Evolutionary conservation across 2,113 vertebrate species (phyloP).

Genomic region (Chunga burmeisteri): DNA sequence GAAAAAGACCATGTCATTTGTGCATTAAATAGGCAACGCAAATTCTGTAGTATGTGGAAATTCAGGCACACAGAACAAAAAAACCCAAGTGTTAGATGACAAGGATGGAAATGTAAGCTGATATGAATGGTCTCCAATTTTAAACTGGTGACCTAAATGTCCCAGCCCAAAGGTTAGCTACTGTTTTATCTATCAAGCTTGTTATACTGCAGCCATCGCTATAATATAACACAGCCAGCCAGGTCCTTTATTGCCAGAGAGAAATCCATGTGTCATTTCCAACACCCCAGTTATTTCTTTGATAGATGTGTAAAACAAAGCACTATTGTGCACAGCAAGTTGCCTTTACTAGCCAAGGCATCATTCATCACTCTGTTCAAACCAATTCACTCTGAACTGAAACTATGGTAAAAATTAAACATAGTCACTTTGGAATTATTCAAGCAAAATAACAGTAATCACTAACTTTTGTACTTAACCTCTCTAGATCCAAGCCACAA

Average conservation of each 20-base stretch:
- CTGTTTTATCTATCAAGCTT: slow-evolving; percentile 45
- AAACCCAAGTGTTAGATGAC: neutral
- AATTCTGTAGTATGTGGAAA: neutral
- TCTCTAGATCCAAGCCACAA: neutral
- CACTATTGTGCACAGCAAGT: neutral
- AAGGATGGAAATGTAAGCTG: neutral
- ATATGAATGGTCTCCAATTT: slow-evolving; percentile 16
- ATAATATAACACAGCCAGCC: slow-evolving; percentile 39
- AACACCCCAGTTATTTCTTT: slow-evolving; percentile 47
- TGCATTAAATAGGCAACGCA: neutral
- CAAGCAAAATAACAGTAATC: neutral
- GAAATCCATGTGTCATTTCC: slow-evolving; percentile 47
- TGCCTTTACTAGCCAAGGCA: neutral
- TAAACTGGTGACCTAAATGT: neutral
- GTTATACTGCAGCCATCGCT: slow-evolving; percentile 41
- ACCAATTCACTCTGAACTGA: neutral
- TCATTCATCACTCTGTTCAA: neutral
- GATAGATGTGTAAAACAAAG: slow-evolving; percentile 49
- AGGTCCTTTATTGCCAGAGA: slow-evolving; percentile 41
- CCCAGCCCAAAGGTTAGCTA: slow-evolving; percentile 50
- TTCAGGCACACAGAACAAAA: neutral
- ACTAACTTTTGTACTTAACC: neutral
- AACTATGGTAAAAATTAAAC: neutral
- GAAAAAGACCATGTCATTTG: neutral
- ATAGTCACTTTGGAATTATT: neutral